Conservation (phyloP, 2,113 vertebrate genomes). For the Zapornia atra region DNA sequence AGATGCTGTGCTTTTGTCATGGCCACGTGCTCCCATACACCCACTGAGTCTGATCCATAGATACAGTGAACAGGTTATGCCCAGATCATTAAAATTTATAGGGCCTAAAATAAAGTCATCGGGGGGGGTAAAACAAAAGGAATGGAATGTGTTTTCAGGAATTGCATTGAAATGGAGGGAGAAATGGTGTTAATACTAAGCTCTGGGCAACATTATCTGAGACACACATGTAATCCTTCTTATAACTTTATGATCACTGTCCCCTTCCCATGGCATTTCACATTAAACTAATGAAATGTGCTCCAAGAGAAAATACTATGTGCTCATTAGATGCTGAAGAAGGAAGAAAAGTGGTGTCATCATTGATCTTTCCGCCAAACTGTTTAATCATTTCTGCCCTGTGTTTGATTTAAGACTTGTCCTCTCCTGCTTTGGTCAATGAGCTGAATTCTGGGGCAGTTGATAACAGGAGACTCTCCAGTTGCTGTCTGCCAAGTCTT, state of each 20-base stretch:
- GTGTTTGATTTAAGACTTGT: neutral
- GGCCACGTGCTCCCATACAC: neutral
- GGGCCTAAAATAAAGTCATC: neutral
- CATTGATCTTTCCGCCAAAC: neutral
- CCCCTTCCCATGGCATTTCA: neutral
- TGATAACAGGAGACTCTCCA: neutral
- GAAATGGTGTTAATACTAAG: neutral
- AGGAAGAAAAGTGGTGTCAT: neutral
- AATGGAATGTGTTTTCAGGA: neutral
- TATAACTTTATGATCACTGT: neutral
- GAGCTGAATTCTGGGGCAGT: neutral
- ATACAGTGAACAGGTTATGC: neutral
- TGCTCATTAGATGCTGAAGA: neutral
- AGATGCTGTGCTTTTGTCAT: neutral
- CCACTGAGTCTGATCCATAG: accelerated
- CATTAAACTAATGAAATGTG: neutral
- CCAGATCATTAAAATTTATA: neutral
- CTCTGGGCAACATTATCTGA: neutral
- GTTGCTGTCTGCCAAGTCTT: neutral
- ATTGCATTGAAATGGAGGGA: neutral
- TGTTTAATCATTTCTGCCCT: neutral
- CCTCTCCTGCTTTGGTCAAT: neutral
- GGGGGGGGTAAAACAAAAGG: too few species aligned
- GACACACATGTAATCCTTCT: neutral
- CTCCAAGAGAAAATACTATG: neutral